Conservation (phyloP, 1,140 invertebrate species). For the Drosophila baimaii region DNA sequence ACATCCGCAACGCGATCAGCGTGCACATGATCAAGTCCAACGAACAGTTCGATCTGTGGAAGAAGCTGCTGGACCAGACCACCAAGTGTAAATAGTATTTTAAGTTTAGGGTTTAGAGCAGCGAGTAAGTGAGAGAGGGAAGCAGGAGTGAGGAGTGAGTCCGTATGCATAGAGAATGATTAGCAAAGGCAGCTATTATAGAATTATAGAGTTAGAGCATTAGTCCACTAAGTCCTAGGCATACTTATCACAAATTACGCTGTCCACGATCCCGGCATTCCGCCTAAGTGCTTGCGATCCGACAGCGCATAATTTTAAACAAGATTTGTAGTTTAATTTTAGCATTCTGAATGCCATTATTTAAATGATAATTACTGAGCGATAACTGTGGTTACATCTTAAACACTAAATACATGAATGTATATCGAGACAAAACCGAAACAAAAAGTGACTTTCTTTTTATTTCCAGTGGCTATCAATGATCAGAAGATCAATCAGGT, state of each 20-base stretch:
- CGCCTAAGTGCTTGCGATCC: slow-evolving; percentile 21
- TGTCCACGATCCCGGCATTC: slow-evolving; percentile 15
- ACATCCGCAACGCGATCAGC: slow-evolving; percentile 91
- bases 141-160: neutral
- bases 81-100: slow-evolving; percentile 89
- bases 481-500: too few relatives aligned
- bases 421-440: slow-evolving; percentile 35
- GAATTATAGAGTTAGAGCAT: slow-evolving; percentile 49
- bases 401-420: slow-evolving; percentile 57
- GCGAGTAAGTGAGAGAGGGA: neutral
- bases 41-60: slow-evolving; percentile 96
- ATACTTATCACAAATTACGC: slow-evolving; percentile 35
- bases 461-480: too few relatives aligned
- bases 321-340: slow-evolving; percentile 73
- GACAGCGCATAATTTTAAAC: slow-evolving; percentile 50
- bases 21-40: slow-evolving; percentile 95
- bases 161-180: slow-evolving; percentile 38
- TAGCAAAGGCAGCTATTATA: slow-evolving; percentile 56
- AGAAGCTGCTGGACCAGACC: slow-evolving; percentile 92
- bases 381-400: slow-evolving; percentile 76
- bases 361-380: slow-evolving; percentile 76
- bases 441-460: neutral
- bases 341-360: slow-evolving; percentile 82
- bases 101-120: slow-evolving; percentile 62
- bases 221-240: slow-evolving; percentile 54